These are phyloP conservation scores for Drosophila busckii DNA, from an alignment of 1,140 invertebrate genomes.

Conservation along the genomic window DNA sequence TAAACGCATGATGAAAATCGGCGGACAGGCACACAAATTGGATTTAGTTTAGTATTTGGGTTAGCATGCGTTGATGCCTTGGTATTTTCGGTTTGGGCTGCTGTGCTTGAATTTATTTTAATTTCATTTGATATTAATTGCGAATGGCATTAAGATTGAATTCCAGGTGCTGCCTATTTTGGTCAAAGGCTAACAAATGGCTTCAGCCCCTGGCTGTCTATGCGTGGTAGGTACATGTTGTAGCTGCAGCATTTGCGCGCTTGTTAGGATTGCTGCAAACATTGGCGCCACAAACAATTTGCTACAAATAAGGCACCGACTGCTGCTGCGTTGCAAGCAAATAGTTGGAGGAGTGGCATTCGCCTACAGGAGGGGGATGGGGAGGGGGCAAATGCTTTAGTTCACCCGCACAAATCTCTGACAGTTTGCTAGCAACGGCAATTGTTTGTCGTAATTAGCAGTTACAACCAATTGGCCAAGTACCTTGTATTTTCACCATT, in stretches of 20 bases:
- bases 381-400: background rate
- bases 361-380: no score
- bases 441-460: slow-evolving; percentile 73
- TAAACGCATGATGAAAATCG: slow-evolving; percentile 71
- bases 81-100: slow-evolving; percentile 56
- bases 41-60: slow-evolving; percentile 24
- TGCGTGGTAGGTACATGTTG: slow-evolving; percentile 14
- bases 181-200: slow-evolving; percentile 56
- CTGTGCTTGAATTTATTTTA: slow-evolving; percentile 79
- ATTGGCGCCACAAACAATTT: slow-evolving; percentile 69
- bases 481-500: slow-evolving; percentile 72
- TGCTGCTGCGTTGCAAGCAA: background rate
- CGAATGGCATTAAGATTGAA: slow-evolving; percentile 73
- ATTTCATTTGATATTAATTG: slow-evolving; percentile 79
- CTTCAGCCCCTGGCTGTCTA: slow-evolving; percentile 35
- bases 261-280: slow-evolving; percentile 45
- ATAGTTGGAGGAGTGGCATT: background rate
- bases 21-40: slow-evolving; percentile 29
- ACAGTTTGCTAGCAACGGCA: slow-evolving; percentile 57
- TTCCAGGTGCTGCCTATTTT: slow-evolving; percentile 63
- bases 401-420: slow-evolving; percentile 72
- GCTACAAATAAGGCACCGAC: slow-evolving; percentile 75
- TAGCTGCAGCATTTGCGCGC: slow-evolving; percentile 19
- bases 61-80: slow-evolving; percentile 46
- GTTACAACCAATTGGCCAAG: slow-evolving; percentile 35